phyloP scores from a whole-genome alignment of 2,888 invertebrate species.

The Plebejus argus region DNA sequence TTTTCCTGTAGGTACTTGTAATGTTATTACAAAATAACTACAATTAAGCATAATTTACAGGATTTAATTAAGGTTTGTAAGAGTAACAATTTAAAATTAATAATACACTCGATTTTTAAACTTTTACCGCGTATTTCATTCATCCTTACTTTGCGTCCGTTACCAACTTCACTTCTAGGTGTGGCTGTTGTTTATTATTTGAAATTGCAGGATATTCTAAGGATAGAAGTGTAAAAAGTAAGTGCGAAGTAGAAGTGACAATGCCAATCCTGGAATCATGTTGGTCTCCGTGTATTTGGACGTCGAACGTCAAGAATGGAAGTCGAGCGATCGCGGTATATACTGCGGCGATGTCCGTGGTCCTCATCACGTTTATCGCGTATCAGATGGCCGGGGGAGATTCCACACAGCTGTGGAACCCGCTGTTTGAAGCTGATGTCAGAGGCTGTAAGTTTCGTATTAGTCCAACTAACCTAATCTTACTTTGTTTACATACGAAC shows the following conservation, averaged over 20 bases:
- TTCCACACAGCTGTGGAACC: slow-evolving; percentile 93
- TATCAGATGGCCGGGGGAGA: slow-evolving; percentile 94
- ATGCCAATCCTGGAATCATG: slow-evolving; percentile 89
- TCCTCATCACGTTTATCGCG: slow-evolving; percentile 86
- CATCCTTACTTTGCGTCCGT: not conserved
- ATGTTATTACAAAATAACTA: not conserved
- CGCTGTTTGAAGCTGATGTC: slow-evolving; percentile 93
- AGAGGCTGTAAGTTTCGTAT: slow-evolving; percentile 82
- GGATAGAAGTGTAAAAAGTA: not conserved
- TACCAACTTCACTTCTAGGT: slow-evolving; percentile 11
- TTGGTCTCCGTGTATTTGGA: slow-evolving; percentile 95
- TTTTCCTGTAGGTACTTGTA: not conserved
- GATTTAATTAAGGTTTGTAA: not conserved
- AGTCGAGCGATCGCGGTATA: slow-evolving; percentile 90
- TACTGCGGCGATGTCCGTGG: slow-evolving; percentile 86
- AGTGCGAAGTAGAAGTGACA: slow-evolving; percentile 47
- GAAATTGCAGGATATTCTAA: not conserved
- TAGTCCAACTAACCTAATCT: not conserved
- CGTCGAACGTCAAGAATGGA: slow-evolving; percentile 87
- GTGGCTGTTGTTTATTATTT: slow-evolving; percentile 16
- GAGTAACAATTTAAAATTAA: not conserved
- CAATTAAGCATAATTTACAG: not conserved
- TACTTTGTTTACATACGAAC: not conserved
- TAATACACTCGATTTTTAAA: not conserved
- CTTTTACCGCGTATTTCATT: not conserved